phyloP scores from a whole-genome alignment of 2,113 vertebrate species.

The Tricholaema leucomelas region DNA sequence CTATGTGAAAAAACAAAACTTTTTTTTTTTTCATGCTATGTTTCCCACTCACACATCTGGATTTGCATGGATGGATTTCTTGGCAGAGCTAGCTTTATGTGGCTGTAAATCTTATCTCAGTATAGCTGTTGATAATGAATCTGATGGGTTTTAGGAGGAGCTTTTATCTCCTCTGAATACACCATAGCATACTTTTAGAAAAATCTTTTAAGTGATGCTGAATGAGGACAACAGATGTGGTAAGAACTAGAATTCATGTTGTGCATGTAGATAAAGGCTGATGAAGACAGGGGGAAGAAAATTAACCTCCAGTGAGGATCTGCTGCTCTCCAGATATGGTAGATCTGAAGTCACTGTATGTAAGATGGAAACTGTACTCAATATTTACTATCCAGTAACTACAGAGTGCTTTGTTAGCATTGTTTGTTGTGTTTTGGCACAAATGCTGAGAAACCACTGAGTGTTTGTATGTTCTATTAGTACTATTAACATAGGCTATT shows the following conservation, averaged over 20 bases:
- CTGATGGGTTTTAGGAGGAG: not conserved
- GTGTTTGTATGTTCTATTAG: not conserved
- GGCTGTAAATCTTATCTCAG: not conserved
- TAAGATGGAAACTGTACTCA: not conserved
- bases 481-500: not conserved
- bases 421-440: not conserved
- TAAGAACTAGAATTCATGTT: not conserved
- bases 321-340: not conserved
- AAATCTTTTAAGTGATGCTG: not conserved
- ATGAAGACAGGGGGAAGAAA: not conserved
- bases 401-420: not conserved
- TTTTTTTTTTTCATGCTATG: not conserved
- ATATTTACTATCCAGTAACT: not conserved
- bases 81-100: not conserved
- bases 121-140: not conserved
- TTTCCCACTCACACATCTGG: not conserved
- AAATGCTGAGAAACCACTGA: not conserved
- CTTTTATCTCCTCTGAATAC: constrained; percentile 62
- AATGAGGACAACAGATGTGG: not conserved
- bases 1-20: not conserved
- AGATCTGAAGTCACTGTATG: not conserved
- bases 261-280: not conserved
- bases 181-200: constrained; percentile 40
- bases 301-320: not conserved
- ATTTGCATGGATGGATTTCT: not conserved